Evolutionary conservation across 2,888 invertebrate genomes (phyloP).

Genomic region (Dorcus hopei): DNA sequence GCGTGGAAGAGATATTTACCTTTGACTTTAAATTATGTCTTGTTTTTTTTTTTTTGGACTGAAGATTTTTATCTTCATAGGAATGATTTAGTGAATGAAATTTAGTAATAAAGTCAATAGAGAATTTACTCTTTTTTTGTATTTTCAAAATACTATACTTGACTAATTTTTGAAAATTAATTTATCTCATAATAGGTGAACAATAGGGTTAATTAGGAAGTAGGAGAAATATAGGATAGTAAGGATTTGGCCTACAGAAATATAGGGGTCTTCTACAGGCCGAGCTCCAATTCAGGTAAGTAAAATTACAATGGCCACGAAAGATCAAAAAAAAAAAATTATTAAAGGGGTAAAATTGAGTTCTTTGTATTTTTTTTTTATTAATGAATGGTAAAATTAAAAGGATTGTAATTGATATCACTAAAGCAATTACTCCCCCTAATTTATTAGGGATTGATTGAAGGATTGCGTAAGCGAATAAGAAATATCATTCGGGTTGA

Average conservation of each 20-base stretch:
- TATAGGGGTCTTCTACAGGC: conserved; percentile 40
- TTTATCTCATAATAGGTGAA: no score
- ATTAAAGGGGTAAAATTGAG: conserved; percentile 60
- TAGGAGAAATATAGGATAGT: neutral
- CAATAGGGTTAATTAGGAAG: no score
- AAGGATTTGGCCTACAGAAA: conserved; percentile 36
- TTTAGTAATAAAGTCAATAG: no score
- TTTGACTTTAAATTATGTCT: no score
- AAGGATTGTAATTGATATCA: conserved; percentile 63
- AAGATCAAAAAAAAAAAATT: conserved; percentile 59
- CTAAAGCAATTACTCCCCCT: conserved; percentile 67
- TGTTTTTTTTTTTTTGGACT: no score
- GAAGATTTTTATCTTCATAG: no score
- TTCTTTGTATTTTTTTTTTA: conserved; percentile 44
- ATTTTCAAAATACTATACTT: no score
- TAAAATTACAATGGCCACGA: conserved; percentile 56
- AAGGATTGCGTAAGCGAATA: conserved; percentile 71
- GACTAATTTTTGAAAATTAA: no score
- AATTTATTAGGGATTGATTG: conserved; percentile 60
- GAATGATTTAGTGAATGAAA: no score
- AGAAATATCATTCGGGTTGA: conserved; percentile 44
- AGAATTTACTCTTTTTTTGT: no score
- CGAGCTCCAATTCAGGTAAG: conserved; percentile 71
- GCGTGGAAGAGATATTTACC: no score
- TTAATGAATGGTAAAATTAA: conserved; percentile 58